phyloP scores from a whole-genome alignment of 2,113 vertebrate genomes.

The Tylochromis polylepis region DNA sequence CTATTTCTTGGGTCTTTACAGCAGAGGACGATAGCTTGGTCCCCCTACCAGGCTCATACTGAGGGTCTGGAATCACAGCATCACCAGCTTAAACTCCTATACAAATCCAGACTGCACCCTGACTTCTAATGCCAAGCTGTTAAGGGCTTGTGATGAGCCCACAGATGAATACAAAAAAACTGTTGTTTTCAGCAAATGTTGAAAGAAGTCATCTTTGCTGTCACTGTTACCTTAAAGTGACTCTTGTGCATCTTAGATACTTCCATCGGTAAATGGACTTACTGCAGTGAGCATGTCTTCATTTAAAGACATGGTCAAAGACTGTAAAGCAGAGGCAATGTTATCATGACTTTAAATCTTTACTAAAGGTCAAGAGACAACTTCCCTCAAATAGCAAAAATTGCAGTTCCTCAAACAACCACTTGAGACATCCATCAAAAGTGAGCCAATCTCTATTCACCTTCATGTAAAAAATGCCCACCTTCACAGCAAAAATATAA shows the following conservation, averaged over 20 bases:
- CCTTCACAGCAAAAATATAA: background rate
- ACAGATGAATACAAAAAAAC: too few relatives aligned
- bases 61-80: accelerated
- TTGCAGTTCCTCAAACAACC: background rate
- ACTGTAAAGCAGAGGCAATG: accelerated
- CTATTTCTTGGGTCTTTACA: background rate
- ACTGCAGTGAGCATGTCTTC: background rate
- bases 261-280: accelerated
- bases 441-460: background rate
- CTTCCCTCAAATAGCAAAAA: background rate
- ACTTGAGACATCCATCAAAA: background rate
- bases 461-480: background rate
- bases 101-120: background rate
- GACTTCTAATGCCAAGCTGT: background rate
- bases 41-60: background rate
- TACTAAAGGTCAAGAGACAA: background rate
- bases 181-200: too few relatives aligned
- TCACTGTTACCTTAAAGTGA: background rate
- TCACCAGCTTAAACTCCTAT: background rate
- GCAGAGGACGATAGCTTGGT: background rate
- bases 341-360: background rate
- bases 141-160: background rate
- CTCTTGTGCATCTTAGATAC: background rate
- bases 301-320: background rate
- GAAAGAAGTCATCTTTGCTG: background rate